Conservation (phyloP, 2,797 vertebrate species). For the Manis javanica region DNA sequence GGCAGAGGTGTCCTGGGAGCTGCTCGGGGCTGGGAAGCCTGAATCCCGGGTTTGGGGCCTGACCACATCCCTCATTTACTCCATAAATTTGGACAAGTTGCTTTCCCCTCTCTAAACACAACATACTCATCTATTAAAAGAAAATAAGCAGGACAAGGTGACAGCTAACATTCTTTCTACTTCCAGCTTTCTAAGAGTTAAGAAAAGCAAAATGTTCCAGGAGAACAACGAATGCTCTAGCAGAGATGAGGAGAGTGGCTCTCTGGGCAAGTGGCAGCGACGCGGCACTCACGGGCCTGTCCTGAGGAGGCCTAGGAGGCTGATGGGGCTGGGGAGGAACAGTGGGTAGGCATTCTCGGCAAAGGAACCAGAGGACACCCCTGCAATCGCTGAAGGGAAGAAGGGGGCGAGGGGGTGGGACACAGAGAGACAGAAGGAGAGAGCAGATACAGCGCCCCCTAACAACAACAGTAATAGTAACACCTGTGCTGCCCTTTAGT, state of each 20-base stretch:
- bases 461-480: neutral
- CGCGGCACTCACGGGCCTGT: fast-evolving
- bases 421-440: neutral
- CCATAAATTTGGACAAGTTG: neutral
- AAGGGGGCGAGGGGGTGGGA: no score
- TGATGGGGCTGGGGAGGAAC: neutral
- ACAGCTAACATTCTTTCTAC: neutral
- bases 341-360: neutral
- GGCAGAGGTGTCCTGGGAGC: neutral
- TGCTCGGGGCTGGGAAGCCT: neutral
- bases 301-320: neutral
- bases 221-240: neutral
- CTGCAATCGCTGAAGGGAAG: neutral
- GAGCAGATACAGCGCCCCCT: neutral
- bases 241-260: neutral
- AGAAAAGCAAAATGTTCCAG: neutral
- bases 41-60: neutral
- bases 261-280: neutral
- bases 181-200: neutral
- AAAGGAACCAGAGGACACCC: neutral
- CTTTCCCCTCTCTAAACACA: neutral
- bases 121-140: neutral
- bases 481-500: fast-evolving
- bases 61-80: neutral
- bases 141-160: neutral